These are phyloP conservation scores for Cheilosia soror DNA, from an alignment of 2,888 invertebrate genomes.

Conservation along the genomic window DNA sequence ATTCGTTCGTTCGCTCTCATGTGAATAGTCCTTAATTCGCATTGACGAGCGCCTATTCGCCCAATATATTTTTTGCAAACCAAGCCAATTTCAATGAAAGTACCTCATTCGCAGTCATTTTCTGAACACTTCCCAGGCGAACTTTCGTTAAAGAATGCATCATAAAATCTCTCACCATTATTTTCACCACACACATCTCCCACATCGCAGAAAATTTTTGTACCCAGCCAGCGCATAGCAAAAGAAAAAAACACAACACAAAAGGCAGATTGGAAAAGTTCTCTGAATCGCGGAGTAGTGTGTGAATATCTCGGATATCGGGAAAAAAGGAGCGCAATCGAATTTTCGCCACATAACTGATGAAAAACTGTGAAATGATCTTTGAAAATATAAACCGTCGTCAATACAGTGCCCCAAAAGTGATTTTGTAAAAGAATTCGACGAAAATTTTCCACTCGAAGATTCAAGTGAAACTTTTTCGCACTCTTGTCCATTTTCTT, in stretches of 20 bases:
- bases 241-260: slow-evolving; percentile 52
- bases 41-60: neutral
- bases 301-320: slow-evolving; percentile 57
- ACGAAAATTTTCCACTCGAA: slow-evolving; percentile 31
- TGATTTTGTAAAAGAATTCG: slow-evolving; percentile 10
- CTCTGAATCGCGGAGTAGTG: slow-evolving; percentile 51
- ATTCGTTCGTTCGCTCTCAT: too few relatives aligned
- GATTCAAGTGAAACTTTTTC: slow-evolving; percentile 70
- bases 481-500: slow-evolving; percentile 66
- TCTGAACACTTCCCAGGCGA: slow-evolving; percentile 27
- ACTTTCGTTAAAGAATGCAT: slow-evolving; percentile 60
- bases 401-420: neutral
- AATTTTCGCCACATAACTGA: slow-evolving; percentile 50
- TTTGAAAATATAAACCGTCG: slow-evolving; percentile 3
- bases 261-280: slow-evolving; percentile 72
- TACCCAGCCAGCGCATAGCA: slow-evolving; percentile 53
- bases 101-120: neutral
- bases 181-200: slow-evolving; percentile 74
- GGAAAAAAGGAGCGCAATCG: slow-evolving; percentile 71
- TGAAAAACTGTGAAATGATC: slow-evolving; percentile 3
- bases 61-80: neutral
- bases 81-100: neutral
- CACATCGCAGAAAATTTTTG: slow-evolving; percentile 74
- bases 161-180: slow-evolving; percentile 31
- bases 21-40: too few relatives aligned